Base-by-base conservation (phyloP, 2,113 vertebrate species). In the Xiphorhynchus elegans region DNA sequence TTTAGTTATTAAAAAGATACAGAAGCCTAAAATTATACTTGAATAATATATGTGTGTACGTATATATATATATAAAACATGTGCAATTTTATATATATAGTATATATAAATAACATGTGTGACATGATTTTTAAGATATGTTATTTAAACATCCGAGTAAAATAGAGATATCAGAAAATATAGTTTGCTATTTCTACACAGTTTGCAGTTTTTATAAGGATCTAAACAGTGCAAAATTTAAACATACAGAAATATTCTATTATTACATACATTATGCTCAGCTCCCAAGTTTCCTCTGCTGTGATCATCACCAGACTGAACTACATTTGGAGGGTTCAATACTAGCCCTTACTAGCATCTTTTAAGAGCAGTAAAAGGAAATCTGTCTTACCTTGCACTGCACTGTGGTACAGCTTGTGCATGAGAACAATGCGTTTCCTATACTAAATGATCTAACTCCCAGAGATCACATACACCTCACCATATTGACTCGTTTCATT, bases 401-500 rank as follows among this genome's bases (percentile, higher is more conserved):
- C 0, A 2, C 86, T 90, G 69, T 42, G 73, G 46, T 62, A 78
- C 42, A 87, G 68, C 93, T 64, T 87, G 77, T 25, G 3, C 77
- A 64, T 6, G 29, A 97, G 96, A 93, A 96, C 97, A 89, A 59
- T 94, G 96, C 81, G 84, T 95, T 97, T 97, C 94, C 96, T 97
- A 93, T 77, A 68, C 83, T 95, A 94, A 96, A 97, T 68, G 87
- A 94, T 84, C 79, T 96, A 94, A 96, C 89, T 98, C 96, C 94
- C 93, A 95, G 91, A 97, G 97, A 98, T 98, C 97, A 97, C 97
- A 96, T 97, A 96, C 96, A 96, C 97, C 97, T 98, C 94, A 60
- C 96, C 97, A 96, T 97, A 97, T 95, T 97, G 98, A 98, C 95
- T 97, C 96, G 96, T 96, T 98, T 98, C 97, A 97, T 91, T 97